phyloP scores from a whole-genome alignment of 2,797 vertebrate species.

The Psittacula derbiana region DNA sequence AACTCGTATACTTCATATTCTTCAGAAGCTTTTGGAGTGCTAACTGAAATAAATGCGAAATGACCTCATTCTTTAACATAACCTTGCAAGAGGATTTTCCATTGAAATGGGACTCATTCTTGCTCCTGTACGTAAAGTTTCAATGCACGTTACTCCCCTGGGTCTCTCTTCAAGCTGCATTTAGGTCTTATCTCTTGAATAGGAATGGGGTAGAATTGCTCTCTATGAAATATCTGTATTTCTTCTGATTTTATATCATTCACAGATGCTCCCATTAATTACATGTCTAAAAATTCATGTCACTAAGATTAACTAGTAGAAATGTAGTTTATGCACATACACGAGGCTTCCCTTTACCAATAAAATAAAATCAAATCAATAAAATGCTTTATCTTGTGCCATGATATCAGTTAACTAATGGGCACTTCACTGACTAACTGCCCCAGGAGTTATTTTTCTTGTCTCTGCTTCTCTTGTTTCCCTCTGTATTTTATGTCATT shows the following conservation, averaged over 20 bases:
- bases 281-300: background rate
- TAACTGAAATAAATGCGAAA: conserved; percentile 1
- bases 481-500: background rate
- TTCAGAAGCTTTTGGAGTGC: background rate
- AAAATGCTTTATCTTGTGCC: background rate
- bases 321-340: background rate
- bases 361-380: background rate
- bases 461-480: background rate
- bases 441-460: conserved; percentile 15
- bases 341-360: background rate
- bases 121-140: conserved; percentile 20
- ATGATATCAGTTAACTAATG: background rate
- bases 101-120: background rate
- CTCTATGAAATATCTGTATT: background rate
- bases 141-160: background rate
- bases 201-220: background rate
- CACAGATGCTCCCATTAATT: conserved; percentile 12
- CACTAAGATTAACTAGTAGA: conserved; percentile 5
- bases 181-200: conserved; percentile 27
- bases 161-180: background rate
- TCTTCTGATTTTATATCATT: conserved; percentile 14
- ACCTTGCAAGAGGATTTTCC: conserved; percentile 28
- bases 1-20: background rate
- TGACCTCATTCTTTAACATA: conserved; percentile 22
- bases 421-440: background rate